Evolutionary conservation across 1,140 invertebrate genomes (phyloP).

Genomic region (Batillaria attramentaria): DNA sequence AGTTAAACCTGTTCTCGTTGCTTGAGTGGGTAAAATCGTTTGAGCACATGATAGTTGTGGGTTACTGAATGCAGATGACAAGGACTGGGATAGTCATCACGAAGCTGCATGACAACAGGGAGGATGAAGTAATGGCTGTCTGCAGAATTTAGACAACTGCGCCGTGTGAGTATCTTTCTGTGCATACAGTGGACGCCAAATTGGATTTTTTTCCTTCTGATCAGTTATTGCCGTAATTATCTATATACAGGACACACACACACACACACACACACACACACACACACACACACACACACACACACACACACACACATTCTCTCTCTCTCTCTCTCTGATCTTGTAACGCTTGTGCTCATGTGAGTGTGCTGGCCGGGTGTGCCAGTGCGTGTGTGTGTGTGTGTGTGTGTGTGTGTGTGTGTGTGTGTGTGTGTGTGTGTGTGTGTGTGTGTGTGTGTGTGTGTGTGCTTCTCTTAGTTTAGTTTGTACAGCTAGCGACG

Average conservation of each 20-base stretch:
- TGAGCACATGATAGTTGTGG: no score
- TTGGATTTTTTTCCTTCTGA: no score
- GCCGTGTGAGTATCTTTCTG: no score
- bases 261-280: background rate
- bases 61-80: no score
- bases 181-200: no score
- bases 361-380: background rate
- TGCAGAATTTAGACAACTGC: no score
- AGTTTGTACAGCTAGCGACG: background rate
- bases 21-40: no score
- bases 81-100: no score
- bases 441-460: slow-evolving; percentile 5
- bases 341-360: background rate
- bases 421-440: background rate
- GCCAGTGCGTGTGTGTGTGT: slow-evolving; percentile 13
- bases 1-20: no score
- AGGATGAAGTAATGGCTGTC: no score
- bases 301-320: background rate
- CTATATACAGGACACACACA: background rate
- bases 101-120: no score
- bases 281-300: slow-evolving; percentile 4
- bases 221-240: background rate
- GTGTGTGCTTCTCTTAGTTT: background rate
- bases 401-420: slow-evolving; percentile 11
- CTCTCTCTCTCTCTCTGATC: background rate